Evolutionary conservation across 1,140 invertebrate genomes (phyloP), one percentile per base, ranked within the genome.

Genomic region (Papilio machaon): DNA sequence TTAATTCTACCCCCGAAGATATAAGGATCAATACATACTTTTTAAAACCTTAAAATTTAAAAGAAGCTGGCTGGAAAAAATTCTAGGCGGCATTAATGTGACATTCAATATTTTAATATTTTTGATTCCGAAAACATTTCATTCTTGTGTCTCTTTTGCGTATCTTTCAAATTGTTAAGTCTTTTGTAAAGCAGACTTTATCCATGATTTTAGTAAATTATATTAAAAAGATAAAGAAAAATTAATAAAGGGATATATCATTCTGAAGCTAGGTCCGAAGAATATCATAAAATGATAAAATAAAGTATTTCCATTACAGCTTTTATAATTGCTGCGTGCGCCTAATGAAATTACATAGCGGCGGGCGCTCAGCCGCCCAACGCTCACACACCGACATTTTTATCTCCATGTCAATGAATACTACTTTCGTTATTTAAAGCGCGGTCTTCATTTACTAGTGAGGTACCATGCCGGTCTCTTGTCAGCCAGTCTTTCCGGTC

Each of bases 371-470:
- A 43, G 38, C 6, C 54, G 15, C 47, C 52, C 54, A n/a, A 9
- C 79, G 70, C 13, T 79, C 77, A 67, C 78, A 67, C 46, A 7
- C 38, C 30, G 19, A 58, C 77, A 64, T 79, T 79, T 79, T 79
- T 70, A 79, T 79, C 78, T 67, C 9, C 23, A 2, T 70, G 43
- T 79, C 60, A 79, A 79, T 67, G 60, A 79, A 67, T 23, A n/a
- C 43, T 47, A 79, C 79, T 80, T 80, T 80, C 79, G 67, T 80
- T 80, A 43, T 80, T 79, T 70, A 70, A 79, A 49, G 47, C 73
- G 73, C 73, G 23, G 30, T 75, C 15, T 47, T 15, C 47, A 15
- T 10, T 54, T 47, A 47, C 19, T 76, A 76, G 74, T 76, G 74
- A 11, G 4, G 74, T 47, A 3, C 74, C 8, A 19, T 6, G 23